Evolutionary conservation across 2,113 vertebrate genomes (phyloP).

Genomic region (Lycaon pictus): DNA sequence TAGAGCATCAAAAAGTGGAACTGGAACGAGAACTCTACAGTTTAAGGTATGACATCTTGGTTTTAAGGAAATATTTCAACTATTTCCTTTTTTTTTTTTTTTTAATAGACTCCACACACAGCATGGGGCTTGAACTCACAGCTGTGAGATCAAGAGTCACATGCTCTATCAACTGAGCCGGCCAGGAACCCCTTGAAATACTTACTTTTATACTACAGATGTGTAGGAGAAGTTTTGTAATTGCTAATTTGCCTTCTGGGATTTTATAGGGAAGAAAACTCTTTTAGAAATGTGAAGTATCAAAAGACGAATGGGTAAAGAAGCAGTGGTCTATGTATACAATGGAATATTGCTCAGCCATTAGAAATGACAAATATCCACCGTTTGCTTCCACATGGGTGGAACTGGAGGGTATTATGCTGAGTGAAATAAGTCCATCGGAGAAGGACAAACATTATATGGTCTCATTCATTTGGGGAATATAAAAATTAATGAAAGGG

Average conservation of each 20-base stretch:
- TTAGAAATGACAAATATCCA: too few relatives aligned
- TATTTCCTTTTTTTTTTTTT: neutral
- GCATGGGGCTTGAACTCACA: neutral
- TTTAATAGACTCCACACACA: neutral
- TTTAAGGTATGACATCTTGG: constrained; percentile 86
- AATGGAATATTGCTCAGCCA: too few relatives aligned
- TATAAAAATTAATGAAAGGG: too few relatives aligned
- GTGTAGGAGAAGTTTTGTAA: neutral
- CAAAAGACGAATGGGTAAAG: too few relatives aligned
- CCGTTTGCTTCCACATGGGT: too few relatives aligned
- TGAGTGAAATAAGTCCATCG: too few relatives aligned
- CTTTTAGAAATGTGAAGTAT: neutral
- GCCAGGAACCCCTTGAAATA: neutral
- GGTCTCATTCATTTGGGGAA: too few relatives aligned
- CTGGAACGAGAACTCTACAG: constrained; percentile 90
- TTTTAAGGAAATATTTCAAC: constrained; percentile 17
- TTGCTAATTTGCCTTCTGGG: neutral
- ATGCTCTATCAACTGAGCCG: neutral
- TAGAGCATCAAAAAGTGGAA: constrained; percentile 91
- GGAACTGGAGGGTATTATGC: too few relatives aligned
- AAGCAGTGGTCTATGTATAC: too few relatives aligned
- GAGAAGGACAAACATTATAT: too few relatives aligned
- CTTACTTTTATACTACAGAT: neutral
- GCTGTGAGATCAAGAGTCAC: fast-evolving
- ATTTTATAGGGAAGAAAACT: neutral